phyloP scores from a whole-genome alignment of 2,888 invertebrate species.

The Alloplasta piceator region DNA sequence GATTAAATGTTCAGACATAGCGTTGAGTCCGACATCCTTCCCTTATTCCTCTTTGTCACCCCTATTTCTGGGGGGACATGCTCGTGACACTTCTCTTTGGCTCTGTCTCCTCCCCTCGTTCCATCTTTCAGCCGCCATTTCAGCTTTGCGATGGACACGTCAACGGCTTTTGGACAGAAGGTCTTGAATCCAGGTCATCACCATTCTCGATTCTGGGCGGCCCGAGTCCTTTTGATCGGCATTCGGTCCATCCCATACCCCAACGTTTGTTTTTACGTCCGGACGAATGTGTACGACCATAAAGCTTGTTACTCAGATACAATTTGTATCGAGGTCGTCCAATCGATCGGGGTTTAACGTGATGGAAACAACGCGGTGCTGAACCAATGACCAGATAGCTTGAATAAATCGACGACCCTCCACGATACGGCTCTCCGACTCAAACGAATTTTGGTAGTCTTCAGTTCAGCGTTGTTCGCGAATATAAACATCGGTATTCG shows the following conservation, averaged over 20 bases:
- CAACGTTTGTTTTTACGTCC: too few relatives aligned
- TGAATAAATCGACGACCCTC: conserved; percentile 51
- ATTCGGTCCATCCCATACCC: too few relatives aligned
- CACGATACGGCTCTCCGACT: conserved; percentile 27
- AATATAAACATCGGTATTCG: conserved; percentile 29
- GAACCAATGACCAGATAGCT: conserved; percentile 52
- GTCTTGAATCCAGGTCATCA: too few relatives aligned
- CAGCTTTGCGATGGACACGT: not conserved
- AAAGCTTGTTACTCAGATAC: conserved; percentile 1
- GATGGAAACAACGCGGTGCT: conserved; percentile 53
- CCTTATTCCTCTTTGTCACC: not conserved
- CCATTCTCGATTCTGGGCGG: too few relatives aligned
- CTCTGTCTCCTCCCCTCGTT: conserved; percentile 5
- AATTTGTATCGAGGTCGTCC: conserved; percentile 50
- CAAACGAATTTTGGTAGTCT: conserved; percentile 19
- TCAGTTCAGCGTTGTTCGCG: not conserved
- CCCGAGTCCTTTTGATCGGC: too few relatives aligned
- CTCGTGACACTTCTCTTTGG: not conserved
- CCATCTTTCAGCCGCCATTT: not conserved
- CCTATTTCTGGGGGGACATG: not conserved
- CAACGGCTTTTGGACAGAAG: too few relatives aligned
- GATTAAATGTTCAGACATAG: conserved; percentile 70
- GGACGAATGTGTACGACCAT: too few relatives aligned
- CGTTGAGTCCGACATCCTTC: conserved; percentile 63
- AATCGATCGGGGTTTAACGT: conserved; percentile 63